phyloP scores from a whole-genome alignment of 2,113 vertebrate genomes.

The Alouatta palliata region DNA sequence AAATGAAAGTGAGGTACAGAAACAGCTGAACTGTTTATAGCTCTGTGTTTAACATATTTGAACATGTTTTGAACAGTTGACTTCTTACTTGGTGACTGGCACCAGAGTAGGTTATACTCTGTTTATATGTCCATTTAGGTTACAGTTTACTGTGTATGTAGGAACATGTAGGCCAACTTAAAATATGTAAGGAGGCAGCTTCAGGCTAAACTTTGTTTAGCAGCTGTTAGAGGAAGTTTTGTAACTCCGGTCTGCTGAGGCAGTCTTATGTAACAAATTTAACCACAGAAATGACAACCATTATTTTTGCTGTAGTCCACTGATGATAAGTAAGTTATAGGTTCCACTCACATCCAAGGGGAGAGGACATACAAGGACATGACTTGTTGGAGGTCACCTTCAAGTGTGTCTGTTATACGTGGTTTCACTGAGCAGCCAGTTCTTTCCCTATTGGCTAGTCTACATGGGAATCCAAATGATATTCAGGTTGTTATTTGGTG shows the following conservation, averaged over 20 bases:
- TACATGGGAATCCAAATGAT: neutral
- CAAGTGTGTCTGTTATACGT: fast-evolving
- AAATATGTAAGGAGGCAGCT: too few species aligned
- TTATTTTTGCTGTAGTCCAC: neutral
- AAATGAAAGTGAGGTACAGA: too few species aligned
- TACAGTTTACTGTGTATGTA: too few species aligned
- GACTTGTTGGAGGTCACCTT: neutral
- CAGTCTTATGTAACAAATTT: neutral
- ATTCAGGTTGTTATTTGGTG: neutral
- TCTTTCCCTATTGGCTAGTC: neutral
- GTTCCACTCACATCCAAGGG: neutral
- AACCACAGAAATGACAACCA: too few species aligned
- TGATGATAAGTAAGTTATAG: neutral
- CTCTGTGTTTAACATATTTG: too few species aligned
- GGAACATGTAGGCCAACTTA: too few species aligned
- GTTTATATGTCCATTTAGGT: too few species aligned
- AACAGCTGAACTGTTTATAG: too few species aligned
- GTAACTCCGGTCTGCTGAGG: neutral
- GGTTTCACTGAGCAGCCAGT: neutral
- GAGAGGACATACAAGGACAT: neutral
- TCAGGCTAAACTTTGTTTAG: too few species aligned
- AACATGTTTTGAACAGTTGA: too few species aligned
- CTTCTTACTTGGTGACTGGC: too few species aligned
- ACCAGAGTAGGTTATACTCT: too few species aligned
- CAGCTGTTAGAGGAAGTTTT: neutral